phyloP scores from a whole-genome alignment of 2,888 invertebrate species.

The Apodemia duryi region DNA sequence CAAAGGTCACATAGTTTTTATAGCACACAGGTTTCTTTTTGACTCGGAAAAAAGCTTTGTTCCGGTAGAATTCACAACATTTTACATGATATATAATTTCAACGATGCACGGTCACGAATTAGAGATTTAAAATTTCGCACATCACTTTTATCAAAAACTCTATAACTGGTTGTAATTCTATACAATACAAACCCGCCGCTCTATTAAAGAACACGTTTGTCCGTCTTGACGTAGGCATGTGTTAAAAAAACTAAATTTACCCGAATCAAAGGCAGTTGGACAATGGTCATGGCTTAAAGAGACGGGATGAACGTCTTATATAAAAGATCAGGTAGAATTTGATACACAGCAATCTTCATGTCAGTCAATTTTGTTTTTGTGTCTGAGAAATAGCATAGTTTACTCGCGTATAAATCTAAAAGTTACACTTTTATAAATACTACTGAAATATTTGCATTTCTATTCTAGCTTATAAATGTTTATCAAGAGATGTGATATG shows the following conservation, averaged over 20 bases:
- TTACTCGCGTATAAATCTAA: background rate
- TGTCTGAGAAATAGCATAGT: constrained; percentile 10
- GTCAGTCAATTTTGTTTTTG: constrained; percentile 45
- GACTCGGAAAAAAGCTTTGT: background rate
- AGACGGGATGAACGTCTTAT: constrained; percentile 50
- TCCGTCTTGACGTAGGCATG: constrained; percentile 54
- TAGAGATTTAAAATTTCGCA: constrained; percentile 11
- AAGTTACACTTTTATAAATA: constrained; percentile 3
- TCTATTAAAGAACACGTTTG: constrained; percentile 50
- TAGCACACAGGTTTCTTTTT: too few relatives aligned
- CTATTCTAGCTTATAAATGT: background rate
- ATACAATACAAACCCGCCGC: constrained; percentile 43
- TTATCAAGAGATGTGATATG: too few relatives aligned
- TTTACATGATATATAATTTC: background rate
- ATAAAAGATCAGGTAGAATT: constrained; percentile 66
- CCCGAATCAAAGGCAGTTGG: constrained; percentile 72
- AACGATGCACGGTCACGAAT: background rate
- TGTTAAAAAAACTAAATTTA: constrained; percentile 45
- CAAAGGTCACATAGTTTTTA: too few relatives aligned
- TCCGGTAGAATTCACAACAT: background rate
- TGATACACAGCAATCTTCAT: constrained; percentile 59
- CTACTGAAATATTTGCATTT: background rate
- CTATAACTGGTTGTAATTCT: constrained; percentile 48
- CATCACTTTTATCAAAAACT: constrained; percentile 38
- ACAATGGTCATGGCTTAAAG: constrained; percentile 65